These are phyloP conservation scores for Coenonympha arcania DNA, from an alignment of 2,888 invertebrate species.

Conservation along the genomic window DNA sequence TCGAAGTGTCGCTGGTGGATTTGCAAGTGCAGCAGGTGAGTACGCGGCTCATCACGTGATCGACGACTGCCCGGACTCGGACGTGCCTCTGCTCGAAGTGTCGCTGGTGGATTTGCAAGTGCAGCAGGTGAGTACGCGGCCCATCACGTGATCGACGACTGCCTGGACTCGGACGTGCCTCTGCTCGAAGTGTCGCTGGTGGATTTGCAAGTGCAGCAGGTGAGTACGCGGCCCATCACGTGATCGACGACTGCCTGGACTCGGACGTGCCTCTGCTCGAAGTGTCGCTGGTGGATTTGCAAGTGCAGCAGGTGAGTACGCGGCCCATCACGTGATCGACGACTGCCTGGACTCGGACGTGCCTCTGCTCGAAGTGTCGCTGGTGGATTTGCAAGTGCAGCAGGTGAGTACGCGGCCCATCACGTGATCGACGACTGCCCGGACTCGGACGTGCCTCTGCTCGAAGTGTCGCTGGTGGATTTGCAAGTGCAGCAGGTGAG, in stretches of 20 bases:
- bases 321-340: constrained; percentile 96
- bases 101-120: constrained; percentile 79
- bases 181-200: constrained; percentile 85
- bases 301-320: constrained; percentile 64
- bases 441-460: constrained; percentile 95
- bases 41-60: constrained; percentile 85
- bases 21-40: constrained; percentile 73
- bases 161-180: constrained; percentile 96
- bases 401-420: constrained; percentile 52
- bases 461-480: constrained; percentile 85
- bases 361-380: constrained; percentile 88
- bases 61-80: constrained; percentile 97
- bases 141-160: constrained; percentile 98
- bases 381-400: constrained; percentile 78
- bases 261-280: constrained; percentile 96
- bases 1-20: constrained; percentile 85
- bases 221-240: constrained; percentile 55
- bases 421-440: constrained; percentile 97
- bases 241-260: constrained; percentile 98
- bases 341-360: constrained; percentile 98
- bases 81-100: constrained; percentile 93
- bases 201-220: constrained; percentile 76
- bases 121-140: constrained; percentile 55
- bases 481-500: constrained; percentile 73
- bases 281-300: constrained; percentile 80